A percentile compares a stretch with the other conserved stretches of the same genome.
These are phyloP conservation scores for Crenichthys baileyi DNA, from an alignment of 2,797 vertebrate species.

Conservation along the genomic window DNA sequence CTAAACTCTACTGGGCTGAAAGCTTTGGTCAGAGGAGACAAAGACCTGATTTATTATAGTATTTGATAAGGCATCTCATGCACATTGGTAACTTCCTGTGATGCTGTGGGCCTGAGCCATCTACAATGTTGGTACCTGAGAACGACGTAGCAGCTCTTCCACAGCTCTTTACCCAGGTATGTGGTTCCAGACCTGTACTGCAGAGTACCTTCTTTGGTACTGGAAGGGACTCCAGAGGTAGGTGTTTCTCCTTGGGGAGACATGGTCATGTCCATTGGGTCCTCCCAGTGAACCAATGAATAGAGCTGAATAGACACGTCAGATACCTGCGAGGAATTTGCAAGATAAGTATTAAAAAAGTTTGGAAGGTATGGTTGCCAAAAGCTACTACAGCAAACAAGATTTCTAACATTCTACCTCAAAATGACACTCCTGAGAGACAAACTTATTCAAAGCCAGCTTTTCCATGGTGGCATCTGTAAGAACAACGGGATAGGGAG, in stretches of 20 bases:
- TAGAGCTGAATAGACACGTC: slow-evolving; percentile 88
- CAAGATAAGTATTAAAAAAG: neutral
- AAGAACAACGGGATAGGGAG: slow-evolving; percentile 91
- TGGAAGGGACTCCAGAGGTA: slow-evolving; percentile 43
- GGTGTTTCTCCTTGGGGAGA: slow-evolving; percentile 71
- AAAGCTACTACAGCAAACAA: neutral
- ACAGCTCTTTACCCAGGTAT: slow-evolving; percentile 94
- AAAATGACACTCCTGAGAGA: slow-evolving; percentile 92
- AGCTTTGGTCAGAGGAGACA: neutral
- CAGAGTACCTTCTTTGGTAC: slow-evolving; percentile 89
- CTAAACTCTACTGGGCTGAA: no score
- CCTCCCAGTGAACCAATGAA: slow-evolving; percentile 96
- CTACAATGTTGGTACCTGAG: slow-evolving; percentile 84
- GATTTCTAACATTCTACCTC: slow-evolving; percentile 80
- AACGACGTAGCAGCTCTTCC: slow-evolving; percentile 94
- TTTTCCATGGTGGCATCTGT: slow-evolving; percentile 98
- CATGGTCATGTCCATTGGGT: slow-evolving; percentile 87
- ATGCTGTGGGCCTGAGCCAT: neutral
- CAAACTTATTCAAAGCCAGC: slow-evolving; percentile 93
- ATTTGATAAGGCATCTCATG: neutral
- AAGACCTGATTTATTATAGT: neutral
- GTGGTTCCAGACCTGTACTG: slow-evolving; percentile 89
- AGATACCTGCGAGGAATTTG: slow-evolving; percentile 77
- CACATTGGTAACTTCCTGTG: neutral
- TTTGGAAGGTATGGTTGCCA: neutral